These are phyloP conservation scores for Drosophila setifemur DNA, from an alignment of 1,140 invertebrate species.

Conservation along the genomic window DNA sequence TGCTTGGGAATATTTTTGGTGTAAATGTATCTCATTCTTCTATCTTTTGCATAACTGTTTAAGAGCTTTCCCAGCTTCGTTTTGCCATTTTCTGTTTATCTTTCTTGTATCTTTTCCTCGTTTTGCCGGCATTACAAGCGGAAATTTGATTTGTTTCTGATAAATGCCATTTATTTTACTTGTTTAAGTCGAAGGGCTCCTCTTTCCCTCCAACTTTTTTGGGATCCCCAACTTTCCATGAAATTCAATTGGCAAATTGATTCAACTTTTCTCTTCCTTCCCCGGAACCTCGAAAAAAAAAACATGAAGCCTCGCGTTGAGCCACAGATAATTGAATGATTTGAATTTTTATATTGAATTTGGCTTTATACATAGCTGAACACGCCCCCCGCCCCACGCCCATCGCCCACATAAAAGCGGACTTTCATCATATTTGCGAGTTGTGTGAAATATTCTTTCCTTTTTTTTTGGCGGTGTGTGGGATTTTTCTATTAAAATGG, in stretches of 20 bases:
- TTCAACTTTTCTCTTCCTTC: slow-evolving; percentile 56
- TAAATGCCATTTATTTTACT: slow-evolving; percentile 80
- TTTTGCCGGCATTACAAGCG: slow-evolving; percentile 60
- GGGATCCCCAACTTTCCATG: slow-evolving; percentile 32
- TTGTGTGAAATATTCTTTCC: slow-evolving; percentile 49
- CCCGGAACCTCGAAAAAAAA: neutral
- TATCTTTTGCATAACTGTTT: neutral
- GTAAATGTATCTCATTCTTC: neutral
- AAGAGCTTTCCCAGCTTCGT: neutral
- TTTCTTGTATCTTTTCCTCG: slow-evolving; percentile 41
- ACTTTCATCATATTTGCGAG: slow-evolving; percentile 52
- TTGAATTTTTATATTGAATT: slow-evolving; percentile 81
- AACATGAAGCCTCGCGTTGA: slow-evolving; percentile 36
- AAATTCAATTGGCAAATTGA: slow-evolving; percentile 80
- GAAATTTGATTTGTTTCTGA: slow-evolving; percentile 79
- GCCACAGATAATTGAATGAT: slow-evolving; percentile 80
- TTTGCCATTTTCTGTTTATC: slow-evolving; percentile 27
- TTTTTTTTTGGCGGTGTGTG: slow-evolving; percentile 35
- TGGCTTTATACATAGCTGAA: slow-evolving; percentile 50
- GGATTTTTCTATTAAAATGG: slow-evolving; percentile 76
- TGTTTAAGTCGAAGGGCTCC: slow-evolving; percentile 57
- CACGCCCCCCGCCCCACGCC: slow-evolving; percentile 30
- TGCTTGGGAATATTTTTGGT: slow-evolving; percentile 11
- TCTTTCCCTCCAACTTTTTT: neutral
- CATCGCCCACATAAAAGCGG: slow-evolving; percentile 9